Base-by-base conservation (phyloP, 2,888 invertebrate genomes). In the Asteroscopus sphinx region DNA sequence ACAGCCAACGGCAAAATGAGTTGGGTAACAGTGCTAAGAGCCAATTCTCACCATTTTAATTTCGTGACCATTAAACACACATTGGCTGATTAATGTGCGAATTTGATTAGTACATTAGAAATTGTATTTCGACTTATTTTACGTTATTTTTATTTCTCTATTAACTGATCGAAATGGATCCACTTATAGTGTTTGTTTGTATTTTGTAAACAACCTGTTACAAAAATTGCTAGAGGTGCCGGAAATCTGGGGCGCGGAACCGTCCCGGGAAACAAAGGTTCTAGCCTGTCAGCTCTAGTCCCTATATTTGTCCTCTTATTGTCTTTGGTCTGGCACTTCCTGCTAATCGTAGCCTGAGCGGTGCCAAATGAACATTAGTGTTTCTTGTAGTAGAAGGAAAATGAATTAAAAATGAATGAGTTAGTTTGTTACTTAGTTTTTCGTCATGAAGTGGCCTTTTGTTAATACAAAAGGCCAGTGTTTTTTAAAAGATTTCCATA, bases 1-100 rank as follows among this genome's bases (percentile, higher is more conserved):
- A 75, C 35, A 46, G 58, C 45, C 60, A 61, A 69, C 60, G 25
- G 32, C 54, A 58, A 53, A 61, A 65, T 70, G 57, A 69, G 57
- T 65, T 59, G 70, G 53, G 61, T 46, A 56, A 59, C 45, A 52
- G 40, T 17, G 46, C 48, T 60, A 44, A 62, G 30, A 61, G 65
- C 70, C 53, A 61, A 73, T 61, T 61, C 46, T 42, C 41, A 32
- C 28, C 5, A 21, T 35, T 44, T 60, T 53, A 49, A 55, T 44
- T 51, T 51, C 17, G 33, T 33, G 39, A 11, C 4, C 33, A 49
- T 41, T 49, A 12, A 49, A 35, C 55, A 44, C 3, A n/a, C 16
- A 2, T 40, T 15, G 36, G 37, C 21, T 40, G 30, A 40, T 40
- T 37, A 33, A 46, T 32, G 16, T 9, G 12, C 1, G 33, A 21